Evolutionary conservation across 2,888 invertebrate genomes (phyloP).

Genomic region (Notocelia uddmanniana): DNA sequence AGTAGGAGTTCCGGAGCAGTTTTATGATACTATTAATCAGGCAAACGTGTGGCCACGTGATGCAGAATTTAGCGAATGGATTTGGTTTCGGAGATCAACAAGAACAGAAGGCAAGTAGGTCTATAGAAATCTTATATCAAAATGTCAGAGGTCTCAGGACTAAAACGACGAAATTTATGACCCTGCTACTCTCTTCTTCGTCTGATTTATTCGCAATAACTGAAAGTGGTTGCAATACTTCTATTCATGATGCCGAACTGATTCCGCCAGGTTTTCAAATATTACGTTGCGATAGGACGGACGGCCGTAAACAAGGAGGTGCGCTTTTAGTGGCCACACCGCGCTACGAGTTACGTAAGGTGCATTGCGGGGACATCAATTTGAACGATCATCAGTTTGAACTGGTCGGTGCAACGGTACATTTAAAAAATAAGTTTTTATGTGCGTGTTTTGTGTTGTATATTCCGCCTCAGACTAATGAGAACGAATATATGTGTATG

Average conservation of each 20-base stretch:
- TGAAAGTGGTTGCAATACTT: slow-evolving; percentile 39
- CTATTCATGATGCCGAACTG: slow-evolving; percentile 43
- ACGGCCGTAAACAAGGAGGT: slow-evolving; percentile 32
- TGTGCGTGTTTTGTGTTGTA: slow-evolving; percentile 14
- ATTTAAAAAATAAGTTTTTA: not conserved
- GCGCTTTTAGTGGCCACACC: slow-evolving; percentile 30
- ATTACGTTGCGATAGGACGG: slow-evolving; percentile 31
- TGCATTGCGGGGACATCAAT: too few species aligned
- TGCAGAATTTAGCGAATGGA: slow-evolving; percentile 48
- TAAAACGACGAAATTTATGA: slow-evolving; percentile 41
- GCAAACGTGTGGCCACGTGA: slow-evolving; percentile 46
- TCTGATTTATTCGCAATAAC: slow-evolving; percentile 48
- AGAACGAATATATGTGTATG: slow-evolving; percentile 4
- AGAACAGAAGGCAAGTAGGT: not conserved
- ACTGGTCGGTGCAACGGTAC: slow-evolving; percentile 11
- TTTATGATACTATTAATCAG: slow-evolving; percentile 34
- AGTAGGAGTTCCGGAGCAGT: slow-evolving; percentile 45
- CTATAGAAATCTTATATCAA: slow-evolving; percentile 46
- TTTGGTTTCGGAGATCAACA: slow-evolving; percentile 47
- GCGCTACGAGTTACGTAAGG: not conserved
- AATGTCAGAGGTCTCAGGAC: slow-evolving; percentile 48
- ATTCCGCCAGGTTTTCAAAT: slow-evolving; percentile 40
- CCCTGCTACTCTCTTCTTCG: slow-evolving; percentile 30
- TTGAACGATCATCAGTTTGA: slow-evolving; percentile 23
- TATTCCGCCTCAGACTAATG: slow-evolving; percentile 15